Percentiles rank a stretch among this genome's conserved stretches.
Evolutionary conservation across 2,113 vertebrate genomes (phyloP).

Genomic region (Pelecanus crispus): DNA sequence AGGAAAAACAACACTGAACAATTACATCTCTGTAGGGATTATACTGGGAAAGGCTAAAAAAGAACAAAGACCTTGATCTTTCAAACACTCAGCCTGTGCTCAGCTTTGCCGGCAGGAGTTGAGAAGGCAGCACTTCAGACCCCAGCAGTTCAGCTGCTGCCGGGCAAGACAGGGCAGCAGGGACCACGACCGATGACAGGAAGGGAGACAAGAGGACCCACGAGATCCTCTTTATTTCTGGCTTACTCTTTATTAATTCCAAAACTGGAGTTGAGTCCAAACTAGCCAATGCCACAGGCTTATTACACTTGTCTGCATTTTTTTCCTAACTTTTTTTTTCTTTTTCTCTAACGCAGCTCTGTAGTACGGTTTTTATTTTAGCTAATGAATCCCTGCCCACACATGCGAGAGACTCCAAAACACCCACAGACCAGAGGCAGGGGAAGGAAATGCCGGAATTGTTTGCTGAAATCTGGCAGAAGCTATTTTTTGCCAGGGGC

Average conservation of each 20-base stretch:
- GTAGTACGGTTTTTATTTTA: slow-evolving; percentile 55
- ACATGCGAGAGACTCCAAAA: slow-evolving; percentile 56
- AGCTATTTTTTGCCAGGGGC: slow-evolving; percentile 7
- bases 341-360: neutral
- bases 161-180: neutral
- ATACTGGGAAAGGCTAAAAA: slow-evolving; percentile 26
- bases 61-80: slow-evolving; percentile 29
- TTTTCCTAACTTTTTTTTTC: neutral
- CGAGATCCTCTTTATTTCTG: neutral
- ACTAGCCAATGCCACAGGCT: neutral
- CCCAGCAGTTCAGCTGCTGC: neutral
- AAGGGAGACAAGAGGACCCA: neutral
- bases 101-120: neutral
- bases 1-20: neutral
- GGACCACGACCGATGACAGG: rapidly evolving
- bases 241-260: neutral
- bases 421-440: slow-evolving; percentile 59
- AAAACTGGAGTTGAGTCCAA: neutral
- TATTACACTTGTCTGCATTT: neutral
- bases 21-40: slow-evolving; percentile 46
- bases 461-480: slow-evolving; percentile 54
- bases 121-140: neutral
- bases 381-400: slow-evolving; percentile 66
- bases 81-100: neutral
- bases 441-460: slow-evolving; percentile 62